These are phyloP conservation scores for Acromyrmex heyeri DNA, from an alignment of 1,140 invertebrate species.

Conservation along the genomic window DNA sequence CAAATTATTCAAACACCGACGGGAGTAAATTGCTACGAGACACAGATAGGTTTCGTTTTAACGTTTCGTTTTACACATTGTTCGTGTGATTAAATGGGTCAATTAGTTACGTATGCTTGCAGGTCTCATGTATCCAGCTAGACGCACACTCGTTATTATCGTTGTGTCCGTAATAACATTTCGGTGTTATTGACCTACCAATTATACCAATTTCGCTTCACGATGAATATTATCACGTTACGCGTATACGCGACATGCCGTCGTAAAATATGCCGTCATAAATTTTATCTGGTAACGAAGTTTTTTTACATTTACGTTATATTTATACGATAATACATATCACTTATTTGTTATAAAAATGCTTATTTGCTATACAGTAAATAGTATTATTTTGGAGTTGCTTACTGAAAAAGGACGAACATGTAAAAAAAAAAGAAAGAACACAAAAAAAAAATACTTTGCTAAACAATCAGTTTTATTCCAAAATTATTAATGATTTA, in stretches of 20 bases:
- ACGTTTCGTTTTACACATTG: background rate
- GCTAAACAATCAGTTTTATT: no score
- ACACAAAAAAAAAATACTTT: no score
- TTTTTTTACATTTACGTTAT: conserved; percentile 11
- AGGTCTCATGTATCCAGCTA: background rate
- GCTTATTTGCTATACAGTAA: no score
- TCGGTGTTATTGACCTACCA: conserved; percentile 26
- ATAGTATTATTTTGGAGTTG: no score
- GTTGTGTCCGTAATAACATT: background rate
- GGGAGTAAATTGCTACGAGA: background rate
- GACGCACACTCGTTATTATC: conserved; percentile 24
- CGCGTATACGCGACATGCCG: background rate
- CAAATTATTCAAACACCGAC: conserved; percentile 11
- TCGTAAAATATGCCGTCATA: background rate
- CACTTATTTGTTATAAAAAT: no score
- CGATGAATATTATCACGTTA: conserved; percentile 26
- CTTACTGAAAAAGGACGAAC: no score
- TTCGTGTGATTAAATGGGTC: conserved; percentile 28
- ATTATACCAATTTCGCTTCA: conserved; percentile 16
- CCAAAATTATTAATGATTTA: no score
- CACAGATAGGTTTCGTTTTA: conserved; percentile 15
- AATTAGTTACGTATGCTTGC: background rate
- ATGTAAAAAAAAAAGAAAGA: no score
- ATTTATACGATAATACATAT: background rate
- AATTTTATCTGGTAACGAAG: conserved; percentile 18